Evolutionary conservation across 1,140 invertebrate species (phyloP).

Genomic region (Achatina immaculata): DNA sequence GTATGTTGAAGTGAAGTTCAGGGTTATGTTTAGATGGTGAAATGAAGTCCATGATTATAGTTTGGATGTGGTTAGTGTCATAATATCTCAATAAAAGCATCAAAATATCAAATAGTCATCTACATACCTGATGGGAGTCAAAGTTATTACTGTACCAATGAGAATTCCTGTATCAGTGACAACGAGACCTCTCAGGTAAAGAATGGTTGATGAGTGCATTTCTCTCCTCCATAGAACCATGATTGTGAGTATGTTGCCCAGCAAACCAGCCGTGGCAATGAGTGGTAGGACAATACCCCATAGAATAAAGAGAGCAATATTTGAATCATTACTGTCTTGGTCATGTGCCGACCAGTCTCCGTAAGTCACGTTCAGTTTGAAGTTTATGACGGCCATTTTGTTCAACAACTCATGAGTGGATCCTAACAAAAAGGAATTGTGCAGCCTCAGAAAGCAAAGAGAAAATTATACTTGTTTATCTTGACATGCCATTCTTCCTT

Average conservation of each 20-base stretch:
- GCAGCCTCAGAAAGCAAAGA: too few relatives aligned
- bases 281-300: conserved; percentile 64
- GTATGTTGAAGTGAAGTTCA: too few relatives aligned
- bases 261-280: conserved; percentile 55
- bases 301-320: conserved; percentile 56
- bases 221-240: conserved; percentile 65
- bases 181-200: conserved; percentile 64
- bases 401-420: too few relatives aligned
- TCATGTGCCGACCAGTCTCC: conserved; percentile 48
- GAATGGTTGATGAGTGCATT: conserved; percentile 66
- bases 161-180: conserved; percentile 62
- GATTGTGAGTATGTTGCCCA: conserved; percentile 69
- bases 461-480: too few relatives aligned
- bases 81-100: too few relatives aligned
- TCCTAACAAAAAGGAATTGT: too few relatives aligned
- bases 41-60: too few relatives aligned
- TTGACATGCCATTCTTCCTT: too few relatives aligned
- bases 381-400: conserved; percentile 43
- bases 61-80: too few relatives aligned
- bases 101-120: not conserved
- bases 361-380: conserved; percentile 60
- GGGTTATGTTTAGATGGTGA: too few relatives aligned
- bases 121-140: conserved; percentile 31
- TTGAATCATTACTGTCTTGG: conserved; percentile 41
- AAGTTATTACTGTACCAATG: conserved; percentile 32